phyloP scores from a whole-genome alignment of 2,888 invertebrate genomes.

The Ferrisia virgata region DNA sequence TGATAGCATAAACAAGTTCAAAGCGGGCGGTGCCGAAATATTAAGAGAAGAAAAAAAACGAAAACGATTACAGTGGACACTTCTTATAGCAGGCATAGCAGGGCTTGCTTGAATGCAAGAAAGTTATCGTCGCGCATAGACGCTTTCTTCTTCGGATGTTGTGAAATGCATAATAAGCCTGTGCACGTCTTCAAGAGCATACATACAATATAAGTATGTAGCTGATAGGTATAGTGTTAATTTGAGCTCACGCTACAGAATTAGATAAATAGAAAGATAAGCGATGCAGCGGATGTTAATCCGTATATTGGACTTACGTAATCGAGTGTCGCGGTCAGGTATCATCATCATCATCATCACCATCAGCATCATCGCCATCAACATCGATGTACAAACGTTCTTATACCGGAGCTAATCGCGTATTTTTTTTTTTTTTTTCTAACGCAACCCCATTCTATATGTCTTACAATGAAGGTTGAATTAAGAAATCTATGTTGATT shows the following conservation, averaged over 20 bases:
- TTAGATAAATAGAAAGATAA: conserved; percentile 3
- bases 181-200: background rate
- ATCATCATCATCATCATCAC: too few species aligned
- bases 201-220: background rate
- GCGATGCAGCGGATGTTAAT: background rate
- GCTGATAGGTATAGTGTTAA: background rate
- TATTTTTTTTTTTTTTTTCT: background rate
- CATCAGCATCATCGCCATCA: too few species aligned
- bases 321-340: conserved; percentile 18
- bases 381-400: background rate
- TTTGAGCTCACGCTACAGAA: background rate
- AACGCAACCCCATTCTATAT: background rate
- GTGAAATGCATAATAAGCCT: background rate
- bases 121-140: background rate
- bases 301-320: conserved; percentile 19
- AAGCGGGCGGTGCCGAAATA: conserved; percentile 6
- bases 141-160: conserved; percentile 14
- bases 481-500: background rate
- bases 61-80: background rate
- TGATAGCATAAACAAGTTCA: background rate
- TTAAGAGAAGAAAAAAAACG: background rate
- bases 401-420: background rate
- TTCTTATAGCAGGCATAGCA: too few species aligned
- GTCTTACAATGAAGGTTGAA: background rate
- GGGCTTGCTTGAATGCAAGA: background rate